Evolutionary conservation across 2,888 invertebrate species (phyloP), one percentile per base, ranked within the genome.

Genomic region (Actias luna): DNA sequence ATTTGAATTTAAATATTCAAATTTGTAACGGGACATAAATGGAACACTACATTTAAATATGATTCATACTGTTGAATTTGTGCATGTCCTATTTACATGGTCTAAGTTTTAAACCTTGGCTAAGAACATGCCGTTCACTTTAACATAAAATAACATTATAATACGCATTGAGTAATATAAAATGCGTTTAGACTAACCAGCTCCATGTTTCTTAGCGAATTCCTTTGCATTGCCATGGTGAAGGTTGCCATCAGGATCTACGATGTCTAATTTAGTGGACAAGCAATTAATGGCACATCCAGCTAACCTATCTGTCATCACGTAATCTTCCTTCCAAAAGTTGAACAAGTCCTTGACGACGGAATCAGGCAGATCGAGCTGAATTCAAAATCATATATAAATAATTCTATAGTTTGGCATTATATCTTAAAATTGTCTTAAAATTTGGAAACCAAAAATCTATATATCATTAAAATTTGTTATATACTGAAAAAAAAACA

Each of bases 211-310:
- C 35, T 73, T 72, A 1, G 84, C 89, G 18, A 87, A 89, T 27
- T 88, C 87, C 27, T 79, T 75, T 0, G 88, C 79, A 35, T 85
- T 89, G 0, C 85, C 88, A 42, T 88, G 88, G 36, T 89, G 90
- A 29, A 89, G 75, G n/a, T 80, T 82, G 0, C 83, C 75, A 0
- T 81, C 79, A 16, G 73, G 72, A 35, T 88, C 85, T 0, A 88
- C 60, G 16, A 89, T 72, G 33, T 87, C 81, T 39, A 89, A 71
- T 69, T 89, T 89, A 2, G 73, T 68, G 16, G 87, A 80, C 62
- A 90, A 71, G 61, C 90, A 89, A 52, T 82, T 67, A 39, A 90
- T 81, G 46, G 85, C 85, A 42, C 90, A 90, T 29, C 90, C 90
- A 0, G 82, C 83, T 0, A 65, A 60, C 7, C 83, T 68, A 66